Evolutionary conservation across 2,888 invertebrate species (phyloP), one percentile per base, ranked within the genome.

Genomic region (Sesamia inferens): DNA sequence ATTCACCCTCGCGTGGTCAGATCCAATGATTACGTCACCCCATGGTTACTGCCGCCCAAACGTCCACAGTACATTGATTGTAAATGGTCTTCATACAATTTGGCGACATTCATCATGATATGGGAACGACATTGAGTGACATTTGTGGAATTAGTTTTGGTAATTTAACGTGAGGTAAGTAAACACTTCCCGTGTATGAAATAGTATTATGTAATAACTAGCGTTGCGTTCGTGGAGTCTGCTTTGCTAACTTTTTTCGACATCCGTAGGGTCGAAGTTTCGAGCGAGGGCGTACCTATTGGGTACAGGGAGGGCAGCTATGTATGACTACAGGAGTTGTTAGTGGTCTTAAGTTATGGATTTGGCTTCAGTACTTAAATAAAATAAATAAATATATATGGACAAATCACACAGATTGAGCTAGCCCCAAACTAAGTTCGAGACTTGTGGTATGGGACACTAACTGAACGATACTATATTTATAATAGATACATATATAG

Each of bases 1-100:
- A 80, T 80, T 66, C 80, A 83, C 80, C 80, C 80, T 22, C 5
- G 19, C 57, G 47, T 4, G 78, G 68, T 44, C 54, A 62, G 10
- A 65, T 54, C 13, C 66, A 54, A 13, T 62, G 67, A 57, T 67
- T 47, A 71, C 51, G 39, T 82, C 72, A 48, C 79, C 78, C 66
- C 47, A 59, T 39, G 39, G 61, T 48, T n/a, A 55, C n/a, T 16
- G 22, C 11, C 3, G 51, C 8, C 51, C 4, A 8, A 51, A 19
- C 42, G 47, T 22, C 54, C 5, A 42, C 54, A 19, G 39, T 39
- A 44, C 76, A 81, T 81, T 81, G 78, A 78, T 75, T 75, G 48
- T 80, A 80, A 31, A 64, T 68, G 55, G 47, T 22, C 59, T 31
- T 54, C 22, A n/a, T 31, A 24, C 63, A 63, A 69, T 75, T 79